Evolutionary conservation across 2,797 vertebrate species (phyloP).

Genomic region (Tarsius wallacei): DNA sequence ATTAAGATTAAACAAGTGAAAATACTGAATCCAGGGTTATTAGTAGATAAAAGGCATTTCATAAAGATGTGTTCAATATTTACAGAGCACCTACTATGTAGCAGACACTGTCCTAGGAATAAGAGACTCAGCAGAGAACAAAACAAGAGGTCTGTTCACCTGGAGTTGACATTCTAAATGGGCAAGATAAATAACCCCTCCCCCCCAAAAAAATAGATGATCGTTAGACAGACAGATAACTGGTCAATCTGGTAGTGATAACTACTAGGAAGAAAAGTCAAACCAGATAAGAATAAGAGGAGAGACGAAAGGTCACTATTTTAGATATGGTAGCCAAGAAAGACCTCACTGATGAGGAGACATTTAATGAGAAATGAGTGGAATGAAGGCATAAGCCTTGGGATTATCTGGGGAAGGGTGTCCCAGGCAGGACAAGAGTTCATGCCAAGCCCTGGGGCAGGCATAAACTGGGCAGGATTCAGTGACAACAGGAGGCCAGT

Average conservation of each 20-base stretch:
- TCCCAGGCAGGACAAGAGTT: background rate
- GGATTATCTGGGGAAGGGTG: background rate
- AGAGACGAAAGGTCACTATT: background rate
- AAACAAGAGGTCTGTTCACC: background rate
- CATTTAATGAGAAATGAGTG: background rate
- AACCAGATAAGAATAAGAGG: background rate
- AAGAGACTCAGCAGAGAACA: background rate
- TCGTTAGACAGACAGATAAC: too few relatives aligned
- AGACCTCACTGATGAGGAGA: background rate
- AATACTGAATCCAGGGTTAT: background rate
- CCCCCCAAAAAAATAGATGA: background rate
- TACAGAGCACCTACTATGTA: background rate
- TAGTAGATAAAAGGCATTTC: background rate
- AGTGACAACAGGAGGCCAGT: background rate
- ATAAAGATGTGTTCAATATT: background rate
- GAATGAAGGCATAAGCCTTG: background rate
- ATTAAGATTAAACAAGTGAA: background rate
- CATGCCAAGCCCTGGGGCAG: background rate
- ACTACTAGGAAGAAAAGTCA: background rate
- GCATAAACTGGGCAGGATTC: background rate
- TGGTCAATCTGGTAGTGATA: background rate
- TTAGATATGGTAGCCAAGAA: background rate
- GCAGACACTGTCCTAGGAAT: background rate
- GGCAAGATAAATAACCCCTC: background rate
- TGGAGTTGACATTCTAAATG: background rate